Conservation (phyloP, 2,888 invertebrate genomes). For the Carterocephalus palaemon region DNA sequence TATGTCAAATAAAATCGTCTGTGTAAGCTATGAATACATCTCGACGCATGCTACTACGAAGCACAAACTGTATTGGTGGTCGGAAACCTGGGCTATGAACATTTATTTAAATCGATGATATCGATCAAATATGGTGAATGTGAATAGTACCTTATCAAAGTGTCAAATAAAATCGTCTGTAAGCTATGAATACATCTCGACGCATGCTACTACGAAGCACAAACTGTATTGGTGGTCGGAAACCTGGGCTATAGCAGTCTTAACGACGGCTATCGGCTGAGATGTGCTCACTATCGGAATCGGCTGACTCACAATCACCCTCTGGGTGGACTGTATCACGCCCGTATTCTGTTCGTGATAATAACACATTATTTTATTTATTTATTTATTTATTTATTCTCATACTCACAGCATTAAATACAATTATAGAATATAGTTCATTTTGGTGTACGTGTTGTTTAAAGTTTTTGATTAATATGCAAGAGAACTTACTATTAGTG, state of each 20-base stretch:
- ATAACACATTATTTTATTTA: conserved; percentile 24
- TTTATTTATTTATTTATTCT: too few relatives aligned
- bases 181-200: not conserved
- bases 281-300: conserved; percentile 65
- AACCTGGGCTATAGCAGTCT: conserved; percentile 51
- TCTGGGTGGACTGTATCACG: conserved; percentile 71
- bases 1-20: too few relatives aligned
- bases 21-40: not conserved
- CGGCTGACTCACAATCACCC: conserved; percentile 69
- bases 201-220: conserved; percentile 18
- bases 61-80: not conserved
- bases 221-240: not conserved
- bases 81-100: conserved; percentile 44
- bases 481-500: too few relatives aligned
- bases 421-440: too few relatives aligned
- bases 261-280: conserved; percentile 64
- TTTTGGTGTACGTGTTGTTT: too few relatives aligned
- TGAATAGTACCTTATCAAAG: too few relatives aligned
- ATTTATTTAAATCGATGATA: too few relatives aligned
- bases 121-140: too few relatives aligned
- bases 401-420: too few relatives aligned
- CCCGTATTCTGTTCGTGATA: conserved; percentile 63
- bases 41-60: conserved; percentile 18
- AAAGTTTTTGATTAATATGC: too few relatives aligned
- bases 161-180: too few relatives aligned